A percentile compares a stretch with the other conserved stretches of the same genome.
These are phyloP conservation scores for Octomys mimax DNA, from an alignment of 2,797 vertebrate genomes.

Conservation along the genomic window DNA sequence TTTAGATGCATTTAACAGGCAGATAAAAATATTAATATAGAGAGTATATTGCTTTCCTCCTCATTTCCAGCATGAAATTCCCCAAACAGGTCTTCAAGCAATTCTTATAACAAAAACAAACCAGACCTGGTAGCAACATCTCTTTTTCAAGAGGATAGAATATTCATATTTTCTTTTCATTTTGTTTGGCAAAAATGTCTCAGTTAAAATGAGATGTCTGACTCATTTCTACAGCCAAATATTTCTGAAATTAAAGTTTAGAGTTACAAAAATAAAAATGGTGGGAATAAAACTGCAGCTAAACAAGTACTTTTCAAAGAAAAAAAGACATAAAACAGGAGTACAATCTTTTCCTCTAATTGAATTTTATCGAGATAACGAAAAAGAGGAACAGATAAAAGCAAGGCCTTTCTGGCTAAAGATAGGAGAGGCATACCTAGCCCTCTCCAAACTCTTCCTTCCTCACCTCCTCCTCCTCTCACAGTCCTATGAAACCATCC, in stretches of 20 bases:
- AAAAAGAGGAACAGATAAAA: slow-evolving; percentile 66
- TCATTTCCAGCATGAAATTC: slow-evolving; percentile 23
- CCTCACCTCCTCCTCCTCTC: neutral
- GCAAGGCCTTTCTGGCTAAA: slow-evolving; percentile 36
- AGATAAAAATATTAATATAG: slow-evolving; percentile 54
- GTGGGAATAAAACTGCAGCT: slow-evolving; percentile 75
- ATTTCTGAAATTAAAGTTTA: slow-evolving; percentile 84
- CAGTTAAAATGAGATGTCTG: slow-evolving; percentile 84
- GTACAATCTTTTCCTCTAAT: slow-evolving; percentile 49
- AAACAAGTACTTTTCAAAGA: slow-evolving; percentile 73
- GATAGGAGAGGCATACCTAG: neutral
- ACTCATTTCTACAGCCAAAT: slow-evolving; percentile 85
- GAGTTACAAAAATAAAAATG: slow-evolving; percentile 81
- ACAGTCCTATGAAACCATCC: neutral
- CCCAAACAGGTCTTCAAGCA: slow-evolving; percentile 29
- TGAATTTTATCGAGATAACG: slow-evolving; percentile 47
- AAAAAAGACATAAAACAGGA: slow-evolving; percentile 31
- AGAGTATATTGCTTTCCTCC: neutral
- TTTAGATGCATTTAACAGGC: slow-evolving; percentile 41
- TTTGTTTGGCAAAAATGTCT: slow-evolving; percentile 80
- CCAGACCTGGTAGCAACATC: slow-evolving; percentile 45
- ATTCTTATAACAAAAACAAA: slow-evolving; percentile 62
- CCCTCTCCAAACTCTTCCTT: neutral
- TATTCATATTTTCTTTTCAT: slow-evolving; percentile 81
- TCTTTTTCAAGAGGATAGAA: slow-evolving; percentile 70